Evolutionary conservation across 2,113 vertebrate species (phyloP), one percentile per base, ranked within the genome.

Genomic region (Eubucco bourcierii): DNA sequence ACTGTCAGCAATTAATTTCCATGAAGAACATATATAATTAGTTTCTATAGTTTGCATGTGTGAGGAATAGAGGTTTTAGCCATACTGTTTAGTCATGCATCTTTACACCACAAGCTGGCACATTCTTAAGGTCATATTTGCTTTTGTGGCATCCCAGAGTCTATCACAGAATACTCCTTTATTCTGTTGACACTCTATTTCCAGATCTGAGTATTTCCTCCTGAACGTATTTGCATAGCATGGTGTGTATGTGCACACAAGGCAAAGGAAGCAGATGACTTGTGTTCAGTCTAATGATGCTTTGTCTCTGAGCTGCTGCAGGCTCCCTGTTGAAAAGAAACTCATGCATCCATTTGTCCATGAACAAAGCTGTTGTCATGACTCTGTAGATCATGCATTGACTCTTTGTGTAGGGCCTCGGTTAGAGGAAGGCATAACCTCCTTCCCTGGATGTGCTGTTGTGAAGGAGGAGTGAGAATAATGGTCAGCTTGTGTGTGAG

Each of bases 191-290:
- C 78, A 31, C 41, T 91, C 73, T 80, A 37, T 83, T 83, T 91
- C 61, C 55, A 78, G 87, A 80, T 90, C 74, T 68, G 6, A 85
- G 17, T 33, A 31, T 68, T 52, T 88, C 73, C 79, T 92, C 80
- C 58, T 50, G 65, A 75, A 74, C 61, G n/a, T 82, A 50, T 50
- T 72, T 74, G 34, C 50, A 8, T 83, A 41, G 31, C 55, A 15
- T 28, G 20, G 72, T 12, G 53, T 87, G 66, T 74, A 4, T 88
- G 55, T 68, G 80, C 65, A 58, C 53, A 72, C 63, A 58, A 86
- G 90, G 82, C 83, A 83, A 64, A 81, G 82, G 93, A 92, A 90
- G 58, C 85, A 86, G 80, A 65, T 90, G 87, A 92, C 27, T 85
- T 82, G 14, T 56, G 63, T 64, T 94, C 34, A 44, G 27, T 10